Percentiles rank a stretch among this genome's conserved stretches.
Conservation (phyloP, 2,113 vertebrate genomes). For the Trichechus manatus region DNA sequence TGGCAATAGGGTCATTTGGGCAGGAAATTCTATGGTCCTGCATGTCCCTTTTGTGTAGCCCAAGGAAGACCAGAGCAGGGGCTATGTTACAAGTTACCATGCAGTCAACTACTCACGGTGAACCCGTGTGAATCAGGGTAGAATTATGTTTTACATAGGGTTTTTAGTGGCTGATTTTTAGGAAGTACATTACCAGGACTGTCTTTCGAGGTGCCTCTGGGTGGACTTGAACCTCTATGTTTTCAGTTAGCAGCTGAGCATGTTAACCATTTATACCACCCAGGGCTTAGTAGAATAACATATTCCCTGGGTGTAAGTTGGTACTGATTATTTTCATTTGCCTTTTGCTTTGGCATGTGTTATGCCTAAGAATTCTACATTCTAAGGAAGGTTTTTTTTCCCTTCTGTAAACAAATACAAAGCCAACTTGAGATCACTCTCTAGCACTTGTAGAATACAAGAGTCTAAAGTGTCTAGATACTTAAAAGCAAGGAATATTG, state of each 20-base stretch:
- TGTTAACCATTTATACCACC: background rate
- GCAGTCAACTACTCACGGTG: background rate
- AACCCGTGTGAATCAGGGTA: background rate
- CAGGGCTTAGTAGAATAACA: background rate
- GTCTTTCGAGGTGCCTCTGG: background rate
- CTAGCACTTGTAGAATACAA: background rate
- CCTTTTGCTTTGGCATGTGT: background rate
- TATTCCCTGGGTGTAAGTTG: background rate
- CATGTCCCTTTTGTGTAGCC: background rate
- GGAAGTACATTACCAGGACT: background rate
- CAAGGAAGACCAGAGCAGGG: background rate
- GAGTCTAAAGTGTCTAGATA: background rate
- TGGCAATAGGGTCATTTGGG: background rate
- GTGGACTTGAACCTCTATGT: background rate
- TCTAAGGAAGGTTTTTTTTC: background rate
- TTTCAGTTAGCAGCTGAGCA: background rate
- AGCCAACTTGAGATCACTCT: background rate
- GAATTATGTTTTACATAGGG: background rate
- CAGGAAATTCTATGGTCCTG: background rate
- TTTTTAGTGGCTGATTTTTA: background rate
- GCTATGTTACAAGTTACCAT: background rate
- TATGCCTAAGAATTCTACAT: background rate
- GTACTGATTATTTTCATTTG: background rate
- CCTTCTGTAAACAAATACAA: background rate
- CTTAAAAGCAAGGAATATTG: background rate